These are phyloP conservation scores for Furnarius figulus DNA, from an alignment of 2,113 vertebrate species.

Conservation along the genomic window DNA sequence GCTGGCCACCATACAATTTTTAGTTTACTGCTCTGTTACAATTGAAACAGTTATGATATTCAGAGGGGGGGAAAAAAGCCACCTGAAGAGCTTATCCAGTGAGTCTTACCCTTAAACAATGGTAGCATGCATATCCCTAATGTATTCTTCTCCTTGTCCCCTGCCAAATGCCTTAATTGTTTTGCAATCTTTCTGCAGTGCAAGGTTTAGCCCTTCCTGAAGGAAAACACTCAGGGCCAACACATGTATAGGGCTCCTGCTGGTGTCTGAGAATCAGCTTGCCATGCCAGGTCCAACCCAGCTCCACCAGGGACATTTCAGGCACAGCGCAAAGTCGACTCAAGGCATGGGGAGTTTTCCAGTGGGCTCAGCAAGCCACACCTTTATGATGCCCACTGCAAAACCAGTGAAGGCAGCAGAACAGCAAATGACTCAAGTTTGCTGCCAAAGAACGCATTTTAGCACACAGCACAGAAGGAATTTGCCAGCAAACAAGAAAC, in stretches of 20 bases:
- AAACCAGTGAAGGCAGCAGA: not conserved
- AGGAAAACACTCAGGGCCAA: not conserved
- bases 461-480: not conserved
- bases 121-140: not conserved
- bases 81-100: not conserved
- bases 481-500: not conserved
- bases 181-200: not conserved
- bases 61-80: not conserved
- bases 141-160: not conserved
- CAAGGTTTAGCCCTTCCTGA: constrained; percentile 14
- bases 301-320: not conserved
- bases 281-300: not conserved
- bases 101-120: not conserved
- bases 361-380: not conserved
- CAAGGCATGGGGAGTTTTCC: not conserved
- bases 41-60: not conserved
- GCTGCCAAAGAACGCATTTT: not conserved
- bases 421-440: not conserved
- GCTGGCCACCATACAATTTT: not conserved
- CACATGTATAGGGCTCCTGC: not conserved
- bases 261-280: constrained; percentile 14
- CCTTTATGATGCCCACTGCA: not conserved
- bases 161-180: not conserved
- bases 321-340: not conserved
- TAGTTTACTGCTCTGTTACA: not conserved